Percentiles rank a stretch among this genome's conserved stretches.
Evolutionary conservation across 2,888 invertebrate species (phyloP).

Genomic region (Tryphoninae sp.): DNA sequence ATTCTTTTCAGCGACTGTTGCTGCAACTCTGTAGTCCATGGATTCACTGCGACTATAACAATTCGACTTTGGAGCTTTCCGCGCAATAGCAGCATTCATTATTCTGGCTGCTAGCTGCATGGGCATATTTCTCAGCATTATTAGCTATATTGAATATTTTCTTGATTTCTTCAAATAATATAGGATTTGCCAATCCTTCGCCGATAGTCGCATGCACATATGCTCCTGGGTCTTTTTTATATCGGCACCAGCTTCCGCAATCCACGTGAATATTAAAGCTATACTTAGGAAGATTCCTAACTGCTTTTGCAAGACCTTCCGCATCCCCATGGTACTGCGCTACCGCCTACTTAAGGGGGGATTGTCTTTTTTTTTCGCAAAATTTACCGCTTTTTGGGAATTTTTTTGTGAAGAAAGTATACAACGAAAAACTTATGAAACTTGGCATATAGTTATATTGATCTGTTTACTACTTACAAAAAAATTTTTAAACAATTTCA

Average conservation of each 20-base stretch:
- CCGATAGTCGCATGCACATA: slow-evolving; percentile 19
- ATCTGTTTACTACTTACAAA: too few relatives aligned
- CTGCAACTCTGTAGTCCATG: slow-evolving; percentile 39
- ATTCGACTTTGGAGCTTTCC: slow-evolving; percentile 42
- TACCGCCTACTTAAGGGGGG: slow-evolving; percentile 40
- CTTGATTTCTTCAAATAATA: neutral
- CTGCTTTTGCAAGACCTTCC: slow-evolving; percentile 16
- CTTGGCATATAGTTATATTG: too few relatives aligned
- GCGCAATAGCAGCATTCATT: slow-evolving; percentile 40
- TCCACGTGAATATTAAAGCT: slow-evolving; percentile 48
- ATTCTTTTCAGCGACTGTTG: slow-evolving; percentile 52
- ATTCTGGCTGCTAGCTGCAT: slow-evolving; percentile 39
- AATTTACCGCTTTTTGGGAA: too few relatives aligned
- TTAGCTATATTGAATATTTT: slow-evolving; percentile 20
- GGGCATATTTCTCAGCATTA: slow-evolving; percentile 37
- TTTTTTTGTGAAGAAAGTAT: too few relatives aligned
- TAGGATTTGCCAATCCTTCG: slow-evolving; percentile 12
- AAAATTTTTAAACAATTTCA: too few relatives aligned
- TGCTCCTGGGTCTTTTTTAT: slow-evolving; percentile 3
- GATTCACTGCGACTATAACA: slow-evolving; percentile 39
- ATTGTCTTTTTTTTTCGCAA: too few relatives aligned
- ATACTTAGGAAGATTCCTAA: slow-evolving; percentile 39
- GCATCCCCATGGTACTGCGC: slow-evolving; percentile 43
- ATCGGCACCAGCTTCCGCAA: slow-evolving; percentile 41
- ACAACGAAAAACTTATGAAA: too few relatives aligned